phyloP scores from a whole-genome alignment of 2,888 invertebrate species.

The Nomada hirtipes region DNA sequence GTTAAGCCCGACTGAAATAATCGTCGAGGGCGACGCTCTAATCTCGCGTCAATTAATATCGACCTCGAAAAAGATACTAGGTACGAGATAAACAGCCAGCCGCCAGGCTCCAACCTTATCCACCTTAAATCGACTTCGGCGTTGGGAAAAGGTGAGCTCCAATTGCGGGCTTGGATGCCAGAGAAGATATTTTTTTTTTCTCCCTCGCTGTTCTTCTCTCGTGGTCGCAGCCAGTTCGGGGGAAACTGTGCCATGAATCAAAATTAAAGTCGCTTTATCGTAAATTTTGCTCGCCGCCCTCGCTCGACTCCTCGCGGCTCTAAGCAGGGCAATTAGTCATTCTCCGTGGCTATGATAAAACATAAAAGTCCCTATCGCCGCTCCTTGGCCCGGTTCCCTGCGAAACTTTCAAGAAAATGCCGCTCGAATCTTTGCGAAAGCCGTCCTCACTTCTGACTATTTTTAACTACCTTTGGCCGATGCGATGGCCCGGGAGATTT shows the following conservation, averaged over 20 bases:
- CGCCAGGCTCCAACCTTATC: neutral
- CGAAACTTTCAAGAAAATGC: slow-evolving; percentile 33
- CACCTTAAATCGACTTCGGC: slow-evolving; percentile 15
- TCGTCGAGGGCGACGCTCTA: slow-evolving; percentile 35
- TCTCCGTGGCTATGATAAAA: slow-evolving; percentile 72
- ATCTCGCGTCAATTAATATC: slow-evolving; percentile 60
- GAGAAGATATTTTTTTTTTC: slow-evolving; percentile 21
- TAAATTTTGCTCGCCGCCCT: slow-evolving; percentile 68
- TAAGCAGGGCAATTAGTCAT: slow-evolving; percentile 78
- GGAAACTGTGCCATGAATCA: slow-evolving; percentile 76
- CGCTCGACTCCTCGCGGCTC: slow-evolving; percentile 57
- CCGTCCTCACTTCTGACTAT: too few relatives aligned
- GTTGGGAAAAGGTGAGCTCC: slow-evolving; percentile 14
- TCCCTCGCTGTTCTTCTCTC: neutral
- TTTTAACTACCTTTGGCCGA: too few relatives aligned
- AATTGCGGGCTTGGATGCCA: slow-evolving; percentile 30
- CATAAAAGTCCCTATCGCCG: slow-evolving; percentile 71
- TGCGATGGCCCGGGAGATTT: too few relatives aligned
- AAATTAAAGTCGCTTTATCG: slow-evolving; percentile 79
- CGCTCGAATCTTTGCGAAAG: slow-evolving; percentile 9
- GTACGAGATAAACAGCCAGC: slow-evolving; percentile 45
- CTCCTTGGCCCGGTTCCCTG: slow-evolving; percentile 50
- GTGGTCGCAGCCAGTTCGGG: slow-evolving; percentile 17
- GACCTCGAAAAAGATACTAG: slow-evolving; percentile 38
- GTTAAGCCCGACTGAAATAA: slow-evolving; percentile 41